A percentile compares a stretch with the other conserved stretches of the same genome.
phyloP scores from a whole-genome alignment of 2,113 vertebrate species.

The Trinectes maculatus region DNA sequence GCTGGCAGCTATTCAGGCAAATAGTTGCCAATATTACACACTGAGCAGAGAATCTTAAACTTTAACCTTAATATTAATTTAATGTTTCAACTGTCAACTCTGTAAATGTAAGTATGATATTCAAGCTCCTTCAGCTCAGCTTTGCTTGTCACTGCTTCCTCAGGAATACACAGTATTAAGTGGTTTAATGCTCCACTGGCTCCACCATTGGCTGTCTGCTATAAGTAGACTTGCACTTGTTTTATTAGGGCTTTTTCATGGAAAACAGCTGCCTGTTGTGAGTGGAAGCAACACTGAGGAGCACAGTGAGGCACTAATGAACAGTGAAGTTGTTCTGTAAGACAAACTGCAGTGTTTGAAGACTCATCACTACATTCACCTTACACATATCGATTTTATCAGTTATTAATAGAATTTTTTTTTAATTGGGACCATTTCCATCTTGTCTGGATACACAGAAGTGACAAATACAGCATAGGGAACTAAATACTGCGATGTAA shows the following conservation, averaged over 20 bases:
- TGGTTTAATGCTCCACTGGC: not conserved
- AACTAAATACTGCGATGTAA: not conserved
- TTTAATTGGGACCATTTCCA: not conserved
- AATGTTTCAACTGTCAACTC: no score
- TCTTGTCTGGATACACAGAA: conserved; percentile 2
- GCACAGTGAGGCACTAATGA: no score
- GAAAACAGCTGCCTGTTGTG: no score
- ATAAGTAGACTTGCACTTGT: not conserved
- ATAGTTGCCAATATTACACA: no score
- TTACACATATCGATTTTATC: not conserved
- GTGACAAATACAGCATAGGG: not conserved
- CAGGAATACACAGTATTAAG: not conserved
- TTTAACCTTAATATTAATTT: no score
- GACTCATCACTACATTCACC: not conserved
- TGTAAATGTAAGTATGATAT: no score
- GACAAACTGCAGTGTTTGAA: not conserved
- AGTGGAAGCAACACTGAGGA: no score
- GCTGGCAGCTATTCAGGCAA: no score
- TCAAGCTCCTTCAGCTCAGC: not conserved
- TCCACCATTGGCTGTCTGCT: not conserved
- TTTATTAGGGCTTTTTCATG: not conserved
- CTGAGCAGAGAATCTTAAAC: no score
- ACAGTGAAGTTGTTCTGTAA: not conserved
- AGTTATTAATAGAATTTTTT: not conserved
- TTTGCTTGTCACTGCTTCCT: not conserved